Percentiles rank a stretch among this genome's conserved stretches.
These are phyloP conservation scores for Macropus fuliginosus DNA, from an alignment of 2,797 vertebrate species.

Conservation along the genomic window DNA sequence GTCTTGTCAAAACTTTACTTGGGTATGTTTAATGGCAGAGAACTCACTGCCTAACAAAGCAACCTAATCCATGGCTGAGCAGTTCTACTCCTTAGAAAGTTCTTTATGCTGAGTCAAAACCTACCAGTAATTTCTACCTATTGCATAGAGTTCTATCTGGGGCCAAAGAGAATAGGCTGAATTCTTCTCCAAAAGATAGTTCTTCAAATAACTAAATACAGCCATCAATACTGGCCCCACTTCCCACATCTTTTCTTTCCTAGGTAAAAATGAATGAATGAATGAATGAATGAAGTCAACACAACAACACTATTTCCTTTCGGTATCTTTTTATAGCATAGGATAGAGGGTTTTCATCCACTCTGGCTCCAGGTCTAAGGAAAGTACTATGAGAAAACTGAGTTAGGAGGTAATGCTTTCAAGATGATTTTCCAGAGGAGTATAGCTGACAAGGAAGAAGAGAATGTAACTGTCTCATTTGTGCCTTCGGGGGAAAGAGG, in stretches of 20 bases:
- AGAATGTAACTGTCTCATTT: not conserved
- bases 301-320: not conserved
- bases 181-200: not conserved
- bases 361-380: not conserved
- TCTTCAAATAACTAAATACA: not conserved
- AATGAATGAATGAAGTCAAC: not conserved
- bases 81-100: not conserved
- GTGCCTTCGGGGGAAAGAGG: not conserved
- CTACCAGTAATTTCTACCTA: not conserved
- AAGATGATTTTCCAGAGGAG: not conserved
- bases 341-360: not conserved
- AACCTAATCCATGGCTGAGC: not conserved
- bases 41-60: not conserved
- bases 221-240: not conserved
- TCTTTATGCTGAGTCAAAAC: not conserved
- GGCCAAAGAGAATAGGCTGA: not conserved
- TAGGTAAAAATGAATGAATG: not conserved
- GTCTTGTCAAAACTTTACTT: not conserved
- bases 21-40: not conserved
- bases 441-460: not conserved
- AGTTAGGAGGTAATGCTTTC: not conserved
- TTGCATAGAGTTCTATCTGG: not conserved
- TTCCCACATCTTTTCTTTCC: not conserved
- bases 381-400: not conserved
- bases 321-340: not conserved